Evolutionary conservation across 2,888 invertebrate species (phyloP), one percentile per base, ranked within the genome.

Genomic region (Steinernema hermaphroditum): DNA sequence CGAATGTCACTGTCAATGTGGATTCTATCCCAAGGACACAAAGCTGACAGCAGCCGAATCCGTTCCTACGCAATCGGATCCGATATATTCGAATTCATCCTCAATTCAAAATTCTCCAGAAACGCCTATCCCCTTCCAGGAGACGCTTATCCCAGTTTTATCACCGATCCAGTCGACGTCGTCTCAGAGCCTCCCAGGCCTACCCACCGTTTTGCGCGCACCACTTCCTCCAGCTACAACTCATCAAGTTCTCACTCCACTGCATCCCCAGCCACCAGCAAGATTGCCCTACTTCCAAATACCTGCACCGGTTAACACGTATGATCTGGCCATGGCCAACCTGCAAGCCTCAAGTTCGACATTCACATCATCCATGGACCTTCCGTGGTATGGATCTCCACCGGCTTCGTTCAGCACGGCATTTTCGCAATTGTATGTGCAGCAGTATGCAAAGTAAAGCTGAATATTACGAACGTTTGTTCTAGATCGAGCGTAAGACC

Each of bases 1-100:
- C 50, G 74, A 50, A 1, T 83, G 83, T 72, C 77, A 68, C 6
- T 83, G 83, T 41, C 70, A 72, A n/a, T 83, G 83, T 72, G 83
- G 83, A 32, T 83, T 78, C 73, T 83, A 83, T 69, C 74, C 80
- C 0, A 69, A 68, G 16, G 77, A 74, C 0, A 76, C 72, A n/a
- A 16, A 69, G 44, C 74, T 82, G 19, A 62, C 62, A 4, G 62
- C 62, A 1, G 62, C 34, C 32, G 32, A 62, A n/a, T 16, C 46
- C 8, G 4, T n/a, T 16, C 16, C 62, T 1, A 32, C 32, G 27
- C 54, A 22, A 12, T 37, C 37, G 6, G 37, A 37, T 4, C 37
- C 37, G 12, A 37, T 12, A 8, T 37, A 37, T 37, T 37, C 37
- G 12, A 37, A 37, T 12, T 37, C 6, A 8, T 37, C 37, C 12